phyloP scores from a whole-genome alignment of 2,888 invertebrate species.

The Scrobipalpa atriplicella region DNA sequence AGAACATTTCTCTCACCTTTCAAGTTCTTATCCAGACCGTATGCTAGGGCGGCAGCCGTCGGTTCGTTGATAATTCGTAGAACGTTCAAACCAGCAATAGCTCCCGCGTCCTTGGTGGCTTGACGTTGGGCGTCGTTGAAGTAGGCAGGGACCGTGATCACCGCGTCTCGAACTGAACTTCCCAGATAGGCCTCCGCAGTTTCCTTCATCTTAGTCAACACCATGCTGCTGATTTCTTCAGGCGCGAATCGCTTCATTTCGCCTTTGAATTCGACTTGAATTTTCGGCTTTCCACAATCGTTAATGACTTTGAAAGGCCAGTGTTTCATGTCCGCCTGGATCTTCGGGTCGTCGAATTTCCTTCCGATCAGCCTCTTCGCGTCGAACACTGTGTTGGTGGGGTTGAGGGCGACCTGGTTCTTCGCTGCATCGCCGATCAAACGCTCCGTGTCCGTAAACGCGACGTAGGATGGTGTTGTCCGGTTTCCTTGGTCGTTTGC shows the following conservation, averaged over 20 bases:
- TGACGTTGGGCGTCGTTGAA: slow-evolving; percentile 85
- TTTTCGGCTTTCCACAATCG: slow-evolving; percentile 82
- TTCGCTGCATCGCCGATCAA: slow-evolving; percentile 93
- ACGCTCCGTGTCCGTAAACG: slow-evolving; percentile 92
- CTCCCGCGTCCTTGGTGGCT: slow-evolving; percentile 88
- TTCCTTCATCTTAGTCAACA: slow-evolving; percentile 89
- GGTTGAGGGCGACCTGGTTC: slow-evolving; percentile 94
- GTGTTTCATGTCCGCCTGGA: slow-evolving; percentile 88
- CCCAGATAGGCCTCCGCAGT: slow-evolving; percentile 86
- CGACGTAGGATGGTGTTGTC: slow-evolving; percentile 93
- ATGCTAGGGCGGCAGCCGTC: slow-evolving; percentile 89
- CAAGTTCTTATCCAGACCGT: slow-evolving; percentile 86
- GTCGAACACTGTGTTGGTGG: slow-evolving; percentile 89
- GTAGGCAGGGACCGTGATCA: slow-evolving; percentile 88
- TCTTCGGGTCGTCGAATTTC: slow-evolving; percentile 83
- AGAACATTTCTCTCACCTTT: slow-evolving; percentile 85
- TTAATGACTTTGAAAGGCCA: slow-evolving; percentile 88
- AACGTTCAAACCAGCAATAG: slow-evolving; percentile 86
- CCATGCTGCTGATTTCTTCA: slow-evolving; percentile 85
- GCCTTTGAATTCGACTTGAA: slow-evolving; percentile 82
- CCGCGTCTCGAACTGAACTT: slow-evolving; percentile 82
- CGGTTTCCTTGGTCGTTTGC: slow-evolving; percentile 96
- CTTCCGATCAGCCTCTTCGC: slow-evolving; percentile 89
- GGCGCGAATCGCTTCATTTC: slow-evolving; percentile 81
- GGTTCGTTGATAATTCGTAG: slow-evolving; percentile 92